Percentiles rank a stretch among this genome's conserved stretches.
Evolutionary conservation across 2,797 vertebrate genomes (phyloP).

Genomic region (Thaleichthys pacificus): DNA sequence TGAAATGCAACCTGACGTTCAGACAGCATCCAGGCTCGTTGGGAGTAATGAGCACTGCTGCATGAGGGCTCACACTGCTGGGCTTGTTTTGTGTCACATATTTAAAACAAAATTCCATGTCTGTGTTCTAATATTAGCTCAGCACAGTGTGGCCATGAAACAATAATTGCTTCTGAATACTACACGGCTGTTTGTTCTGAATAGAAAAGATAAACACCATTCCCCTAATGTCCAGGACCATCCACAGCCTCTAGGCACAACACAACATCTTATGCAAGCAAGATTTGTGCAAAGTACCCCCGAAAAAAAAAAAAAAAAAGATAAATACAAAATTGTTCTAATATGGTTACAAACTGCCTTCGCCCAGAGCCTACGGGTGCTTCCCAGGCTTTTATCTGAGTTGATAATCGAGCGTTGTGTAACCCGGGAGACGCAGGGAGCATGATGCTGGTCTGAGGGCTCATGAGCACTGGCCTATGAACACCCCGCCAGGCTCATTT

Average conservation of each 20-base stretch:
- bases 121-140: constrained; percentile 38
- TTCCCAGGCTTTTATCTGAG: constrained; percentile 46
- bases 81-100: constrained; percentile 46
- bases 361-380: not conserved
- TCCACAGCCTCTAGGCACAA: constrained; percentile 7
- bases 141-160: constrained; percentile 39
- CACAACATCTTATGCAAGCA: constrained; percentile 1
- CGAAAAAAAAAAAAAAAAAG: too few species aligned
- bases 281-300: constrained; percentile 6
- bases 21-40: constrained; percentile 17
- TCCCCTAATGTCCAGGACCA: constrained; percentile 16
- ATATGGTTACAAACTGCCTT: too few species aligned
- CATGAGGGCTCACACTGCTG: constrained; percentile 21
- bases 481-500: constrained; percentile 59
- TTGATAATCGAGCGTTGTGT: constrained; percentile 48
- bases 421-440: constrained; percentile 29
- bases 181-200: constrained; percentile 42
- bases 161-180: constrained; percentile 41
- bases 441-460: constrained; percentile 55
- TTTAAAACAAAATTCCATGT: not conserved
- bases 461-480: constrained; percentile 46
- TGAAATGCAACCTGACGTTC: constrained; percentile 47
- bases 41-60: constrained; percentile 25
- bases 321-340: too few species aligned
- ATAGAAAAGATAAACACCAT: constrained; percentile 5